These are phyloP conservation scores for Lichenostomus cassidix DNA, from an alignment of 2,113 vertebrate genomes.

Conservation along the genomic window DNA sequence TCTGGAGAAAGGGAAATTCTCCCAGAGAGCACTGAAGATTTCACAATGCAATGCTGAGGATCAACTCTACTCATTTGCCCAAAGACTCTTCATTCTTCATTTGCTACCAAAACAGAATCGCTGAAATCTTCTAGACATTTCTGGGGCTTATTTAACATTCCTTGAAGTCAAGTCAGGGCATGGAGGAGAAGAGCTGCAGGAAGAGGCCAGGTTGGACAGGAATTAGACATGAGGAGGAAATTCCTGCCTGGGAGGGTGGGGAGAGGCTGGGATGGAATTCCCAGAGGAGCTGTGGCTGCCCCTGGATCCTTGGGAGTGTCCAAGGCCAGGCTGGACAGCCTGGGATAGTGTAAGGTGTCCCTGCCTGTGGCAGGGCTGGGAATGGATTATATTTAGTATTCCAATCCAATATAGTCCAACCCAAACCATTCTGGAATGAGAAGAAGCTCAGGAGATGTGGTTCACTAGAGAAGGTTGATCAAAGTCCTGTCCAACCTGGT, in stretches of 20 bases:
- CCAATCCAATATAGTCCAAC: too few species aligned
- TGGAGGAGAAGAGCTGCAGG: not conserved
- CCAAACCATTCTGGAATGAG: not conserved
- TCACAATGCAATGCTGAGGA: not conserved
- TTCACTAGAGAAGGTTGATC: not conserved
- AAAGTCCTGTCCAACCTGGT: not conserved
- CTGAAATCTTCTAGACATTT: not conserved
- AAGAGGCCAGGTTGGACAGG: not conserved
- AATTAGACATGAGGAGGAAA: not conserved
- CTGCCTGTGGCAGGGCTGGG: too few species aligned
- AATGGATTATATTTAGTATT: too few species aligned
- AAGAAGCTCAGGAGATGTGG: too few species aligned
- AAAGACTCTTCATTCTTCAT: not conserved
- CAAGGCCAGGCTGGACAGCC: not conserved
- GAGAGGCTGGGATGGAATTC: not conserved
- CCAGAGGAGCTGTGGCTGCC: not conserved
- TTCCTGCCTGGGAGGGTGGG: not conserved
- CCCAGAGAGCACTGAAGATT: not conserved
- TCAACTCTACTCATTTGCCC: not conserved
- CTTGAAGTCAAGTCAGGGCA: not conserved
- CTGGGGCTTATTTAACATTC: not conserved
- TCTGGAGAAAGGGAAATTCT: conserved; percentile 1
- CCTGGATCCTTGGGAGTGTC: not conserved
- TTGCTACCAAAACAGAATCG: not conserved
- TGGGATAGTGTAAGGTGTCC: not conserved